Evolutionary conservation across 2,888 invertebrate genomes (phyloP), one percentile per base, ranked within the genome.

Genomic region (Acanthopleura granulata): DNA sequence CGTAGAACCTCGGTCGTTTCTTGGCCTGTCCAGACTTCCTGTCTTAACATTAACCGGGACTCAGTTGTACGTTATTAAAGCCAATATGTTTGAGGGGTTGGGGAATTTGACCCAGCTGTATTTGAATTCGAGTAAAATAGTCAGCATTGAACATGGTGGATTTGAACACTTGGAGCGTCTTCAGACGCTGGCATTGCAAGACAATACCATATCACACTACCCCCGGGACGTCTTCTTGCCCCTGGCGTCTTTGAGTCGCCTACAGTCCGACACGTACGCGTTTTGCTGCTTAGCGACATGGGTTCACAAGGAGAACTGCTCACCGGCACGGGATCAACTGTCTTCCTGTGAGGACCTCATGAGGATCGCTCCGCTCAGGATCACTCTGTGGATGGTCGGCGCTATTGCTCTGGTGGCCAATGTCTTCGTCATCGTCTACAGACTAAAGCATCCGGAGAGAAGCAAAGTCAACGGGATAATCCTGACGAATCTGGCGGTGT

Each of bases 401-500:
- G n/a, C 25, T 14, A 66, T 74, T n/a, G 74, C 76, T 14, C 61
- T 76, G 49, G 40, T 62, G 18, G 76, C 74, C 0, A 76, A 76
- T 49, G 50, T 25, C 16, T 74, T 75, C 49, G 76, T 76, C 25
- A 61, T 76, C n/a, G 25, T 72, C 40, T 74, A 49, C 40, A 49
- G 74, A 0, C 49, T 29, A 15, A 25, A 49, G 18, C 87, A 74
- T 80, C 71, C 40, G 40, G 71, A 71, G 16, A 16, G 50, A 4
- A 66, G 66, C 25, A 22, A 27, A 25, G 50, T 61, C 22, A 50
- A 72, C 57, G 71, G 69, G 1, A 72, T 80, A 76, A 82, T 91
- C 82, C 83, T 88, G 12, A 78, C 86, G 12, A 84, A 85, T 11
- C 62, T 88, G 22, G 86, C 85, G 6, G 82, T 82, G 61, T 84